Percentiles rank a stretch among this genome's conserved stretches.
Evolutionary conservation across 2,797 vertebrate species (phyloP).

Genomic region (Pterois miles): DNA sequence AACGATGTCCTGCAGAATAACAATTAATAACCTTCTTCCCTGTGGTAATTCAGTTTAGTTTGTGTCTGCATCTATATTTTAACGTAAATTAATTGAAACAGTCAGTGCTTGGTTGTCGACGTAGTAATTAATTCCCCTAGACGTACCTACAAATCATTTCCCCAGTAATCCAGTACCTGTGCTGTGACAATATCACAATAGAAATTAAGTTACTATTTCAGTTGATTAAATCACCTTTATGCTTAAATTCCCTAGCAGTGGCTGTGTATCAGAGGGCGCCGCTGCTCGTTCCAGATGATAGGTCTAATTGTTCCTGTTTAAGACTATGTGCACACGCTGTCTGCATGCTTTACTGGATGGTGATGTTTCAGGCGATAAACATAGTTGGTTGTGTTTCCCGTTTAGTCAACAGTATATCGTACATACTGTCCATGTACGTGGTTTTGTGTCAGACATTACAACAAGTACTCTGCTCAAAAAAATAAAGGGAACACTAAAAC

Average conservation of each 20-base stretch:
- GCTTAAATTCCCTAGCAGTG: not conserved
- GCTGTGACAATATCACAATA: not conserved
- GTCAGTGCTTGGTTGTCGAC: not conserved
- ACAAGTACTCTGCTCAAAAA: too few relatives aligned
- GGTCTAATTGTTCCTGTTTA: not conserved
- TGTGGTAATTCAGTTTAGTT: not conserved
- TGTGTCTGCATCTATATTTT: not conserved
- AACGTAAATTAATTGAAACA: not conserved
- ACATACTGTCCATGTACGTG: too few relatives aligned
- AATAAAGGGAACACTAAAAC: too few relatives aligned
- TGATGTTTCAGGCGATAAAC: not conserved
- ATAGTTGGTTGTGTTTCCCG: not conserved
- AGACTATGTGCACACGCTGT: not conserved
- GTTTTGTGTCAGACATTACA: not conserved
- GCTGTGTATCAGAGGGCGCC: not conserved
- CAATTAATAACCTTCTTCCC: not conserved
- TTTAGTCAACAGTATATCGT: not conserved
- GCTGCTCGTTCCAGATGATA: not conserved
- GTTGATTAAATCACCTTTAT: not conserved
- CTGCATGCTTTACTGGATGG: not conserved
- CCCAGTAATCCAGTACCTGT: not conserved
- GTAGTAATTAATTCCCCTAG: not conserved
- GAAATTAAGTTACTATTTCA: not conserved
- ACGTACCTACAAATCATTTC: not conserved
- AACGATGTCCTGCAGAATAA: not conserved